These are phyloP conservation scores for Amphipoea lucens DNA, from an alignment of 2,888 invertebrate genomes.

Conservation along the genomic window DNA sequence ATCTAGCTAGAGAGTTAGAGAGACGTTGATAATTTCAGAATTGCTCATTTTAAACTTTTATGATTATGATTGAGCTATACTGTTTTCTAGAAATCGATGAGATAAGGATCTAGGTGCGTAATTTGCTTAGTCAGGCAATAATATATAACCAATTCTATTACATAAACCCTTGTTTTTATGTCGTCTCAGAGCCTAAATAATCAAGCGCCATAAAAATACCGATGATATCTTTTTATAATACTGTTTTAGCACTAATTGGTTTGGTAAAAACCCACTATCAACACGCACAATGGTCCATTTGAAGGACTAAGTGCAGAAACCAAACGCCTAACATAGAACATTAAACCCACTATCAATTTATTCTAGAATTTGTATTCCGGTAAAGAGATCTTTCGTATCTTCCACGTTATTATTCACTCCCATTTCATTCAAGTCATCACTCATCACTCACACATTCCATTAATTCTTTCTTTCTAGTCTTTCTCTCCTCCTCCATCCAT, in stretches of 20 bases:
- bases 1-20: neutral
- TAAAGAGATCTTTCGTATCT: too few species aligned
- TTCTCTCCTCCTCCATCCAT: too few species aligned
- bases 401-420: neutral
- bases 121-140: constrained; percentile 4
- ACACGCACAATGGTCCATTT: too few species aligned
- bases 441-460: neutral
- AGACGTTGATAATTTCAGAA: neutral
- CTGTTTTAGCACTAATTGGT: constrained; percentile 7
- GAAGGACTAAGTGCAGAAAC: too few species aligned
- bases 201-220: constrained; percentile 18
- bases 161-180: neutral
- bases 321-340: too few species aligned
- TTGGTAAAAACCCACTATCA: neutral
- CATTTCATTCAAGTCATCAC: neutral
- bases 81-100: constrained; percentile 2
- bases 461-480: neutral
- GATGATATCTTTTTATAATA: neutral
- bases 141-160: constrained; percentile 3
- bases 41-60: neutral
- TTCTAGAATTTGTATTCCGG: neutral
- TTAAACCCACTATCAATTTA: neutral
- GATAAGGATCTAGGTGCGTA: constrained; percentile 6
- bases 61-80: neutral
- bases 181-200: neutral